Percentiles rank a stretch among this genome's conserved stretches.
These are phyloP conservation scores for Endomychus coccineus DNA, from an alignment of 2,888 invertebrate genomes.

Conservation along the genomic window DNA sequence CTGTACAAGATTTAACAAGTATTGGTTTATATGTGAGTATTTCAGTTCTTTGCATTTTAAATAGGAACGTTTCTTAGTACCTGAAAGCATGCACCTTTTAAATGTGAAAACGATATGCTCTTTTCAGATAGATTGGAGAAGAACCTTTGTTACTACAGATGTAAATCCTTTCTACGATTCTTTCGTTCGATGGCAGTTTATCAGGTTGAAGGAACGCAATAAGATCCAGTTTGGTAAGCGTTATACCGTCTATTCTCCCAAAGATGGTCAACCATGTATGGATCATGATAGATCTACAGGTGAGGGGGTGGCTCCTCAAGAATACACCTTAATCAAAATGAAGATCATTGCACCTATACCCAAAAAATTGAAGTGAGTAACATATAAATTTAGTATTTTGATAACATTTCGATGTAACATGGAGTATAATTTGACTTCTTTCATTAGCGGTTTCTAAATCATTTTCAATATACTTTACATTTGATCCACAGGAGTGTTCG, in stretches of 20 bases:
- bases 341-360: slow-evolving; percentile 70
- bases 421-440: too few relatives aligned
- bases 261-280: slow-evolving; percentile 98
- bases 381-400: too few relatives aligned
- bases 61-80: too few relatives aligned
- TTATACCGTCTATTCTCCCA: slow-evolving; percentile 91
- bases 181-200: slow-evolving; percentile 95
- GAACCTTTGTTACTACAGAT: slow-evolving; percentile 98
- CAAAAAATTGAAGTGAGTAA: slow-evolving; percentile 55
- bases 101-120: not conserved
- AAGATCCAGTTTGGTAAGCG: slow-evolving; percentile 96
- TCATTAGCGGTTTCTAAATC: too few relatives aligned
- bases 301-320: slow-evolving; percentile 97
- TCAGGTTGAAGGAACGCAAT: slow-evolving; percentile 72
- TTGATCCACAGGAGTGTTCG: too few relatives aligned
- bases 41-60: not conserved
- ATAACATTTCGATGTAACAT: too few relatives aligned
- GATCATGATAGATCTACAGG: slow-evolving; percentile 95
- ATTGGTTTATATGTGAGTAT: slow-evolving; percentile 82
- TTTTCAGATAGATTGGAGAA: slow-evolving; percentile 88
- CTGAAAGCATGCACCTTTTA: too few relatives aligned
- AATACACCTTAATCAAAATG: slow-evolving; percentile 96
- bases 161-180: slow-evolving; percentile 96
- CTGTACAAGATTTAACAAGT: slow-evolving; percentile 75
- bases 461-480: too few relatives aligned